These are phyloP conservation scores for Oscheius onirici DNA, from an alignment of 2,888 invertebrate species.

Conservation along the genomic window DNA sequence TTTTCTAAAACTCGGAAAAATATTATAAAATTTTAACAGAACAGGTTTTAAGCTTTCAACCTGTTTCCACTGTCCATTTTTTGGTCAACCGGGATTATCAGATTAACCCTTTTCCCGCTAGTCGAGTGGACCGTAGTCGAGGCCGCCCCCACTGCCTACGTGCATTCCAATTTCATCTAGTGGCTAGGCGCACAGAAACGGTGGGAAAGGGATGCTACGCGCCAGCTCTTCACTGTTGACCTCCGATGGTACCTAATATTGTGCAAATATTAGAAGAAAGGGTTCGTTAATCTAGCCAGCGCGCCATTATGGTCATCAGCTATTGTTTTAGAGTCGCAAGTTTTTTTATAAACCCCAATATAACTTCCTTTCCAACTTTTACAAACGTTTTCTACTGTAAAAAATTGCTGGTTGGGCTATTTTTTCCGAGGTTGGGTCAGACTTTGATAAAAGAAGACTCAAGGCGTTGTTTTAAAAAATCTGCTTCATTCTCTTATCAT, in stretches of 20 bases:
- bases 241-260: constrained; percentile 33
- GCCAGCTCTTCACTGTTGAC: constrained; percentile 21
- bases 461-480: too few species aligned
- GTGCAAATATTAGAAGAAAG: constrained; percentile 22
- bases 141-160: too few species aligned
- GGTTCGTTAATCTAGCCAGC: constrained; percentile 24
- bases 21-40: too few species aligned
- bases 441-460: too few species aligned
- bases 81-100: constrained; percentile 2
- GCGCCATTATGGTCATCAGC: not conserved
- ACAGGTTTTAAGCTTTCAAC: not conserved
- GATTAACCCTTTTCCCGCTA: constrained; percentile 14
- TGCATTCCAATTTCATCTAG: constrained; percentile 14
- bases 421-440: too few species aligned
- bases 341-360: too few species aligned
- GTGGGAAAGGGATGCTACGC: too few species aligned
- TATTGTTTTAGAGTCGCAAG: constrained; percentile 2
- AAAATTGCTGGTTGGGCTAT: too few species aligned
- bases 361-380: too few species aligned
- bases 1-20: not conserved
- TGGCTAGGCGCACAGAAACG: constrained; percentile 8
- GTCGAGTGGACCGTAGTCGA: not conserved
- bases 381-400: too few species aligned
- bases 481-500: too few species aligned
- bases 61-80: not conserved